These are phyloP conservation scores for Oreochromis tanganicae DNA, from an alignment of 2,113 vertebrate genomes.

Conservation along the genomic window DNA sequence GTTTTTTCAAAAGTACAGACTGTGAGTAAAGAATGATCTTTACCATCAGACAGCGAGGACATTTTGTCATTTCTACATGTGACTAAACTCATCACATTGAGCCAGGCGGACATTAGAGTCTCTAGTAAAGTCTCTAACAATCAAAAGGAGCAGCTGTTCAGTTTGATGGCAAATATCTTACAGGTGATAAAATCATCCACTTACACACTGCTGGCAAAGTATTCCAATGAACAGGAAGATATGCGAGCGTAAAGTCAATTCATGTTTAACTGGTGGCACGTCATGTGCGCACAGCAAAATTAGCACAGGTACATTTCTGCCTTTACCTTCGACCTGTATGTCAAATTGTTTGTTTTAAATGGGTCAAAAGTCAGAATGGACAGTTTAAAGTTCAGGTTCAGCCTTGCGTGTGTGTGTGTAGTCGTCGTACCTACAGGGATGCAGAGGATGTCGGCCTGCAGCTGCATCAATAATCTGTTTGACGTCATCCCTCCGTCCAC, in stretches of 20 bases:
- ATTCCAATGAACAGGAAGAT: neutral
- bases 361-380: neutral
- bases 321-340: neutral
- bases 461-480: constrained; percentile 92
- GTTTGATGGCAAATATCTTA: neutral
- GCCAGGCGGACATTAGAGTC: neutral
- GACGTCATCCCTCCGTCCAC: constrained; percentile 91
- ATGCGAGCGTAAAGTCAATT: neutral
- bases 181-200: neutral
- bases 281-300: neutral
- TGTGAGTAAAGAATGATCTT: neutral
- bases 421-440: constrained; percentile 86
- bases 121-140: neutral
- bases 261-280: neutral
- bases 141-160: neutral
- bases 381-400: neutral
- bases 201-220: neutral
- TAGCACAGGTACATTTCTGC: neutral
- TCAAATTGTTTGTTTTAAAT: neutral
- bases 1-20: neutral
- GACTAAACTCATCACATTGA: neutral
- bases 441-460: constrained; percentile 94
- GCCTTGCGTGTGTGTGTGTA: neutral
- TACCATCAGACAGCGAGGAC: neutral
- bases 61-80: neutral